These are phyloP conservation scores for Zootoca vivipara DNA, from an alignment of 2,113 vertebrate genomes.

Conservation along the genomic window DNA sequence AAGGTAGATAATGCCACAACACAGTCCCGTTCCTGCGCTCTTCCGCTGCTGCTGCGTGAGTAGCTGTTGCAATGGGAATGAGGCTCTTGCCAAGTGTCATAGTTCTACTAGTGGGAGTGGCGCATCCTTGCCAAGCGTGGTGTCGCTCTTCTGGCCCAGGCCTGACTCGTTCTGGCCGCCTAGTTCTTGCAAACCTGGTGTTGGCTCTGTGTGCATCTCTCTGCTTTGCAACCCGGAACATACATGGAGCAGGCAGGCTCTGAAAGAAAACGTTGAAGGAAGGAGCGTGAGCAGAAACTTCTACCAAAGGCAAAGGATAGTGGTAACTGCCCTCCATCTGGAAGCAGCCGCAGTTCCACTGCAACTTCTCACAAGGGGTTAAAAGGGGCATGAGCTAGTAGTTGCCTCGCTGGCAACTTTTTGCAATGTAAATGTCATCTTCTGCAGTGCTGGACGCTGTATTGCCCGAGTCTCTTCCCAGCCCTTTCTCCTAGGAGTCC, in stretches of 20 bases:
- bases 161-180: neutral
- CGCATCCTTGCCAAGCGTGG: conserved; percentile 55
- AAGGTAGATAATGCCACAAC: neutral
- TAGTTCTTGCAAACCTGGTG: neutral
- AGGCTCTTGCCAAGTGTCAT: conserved; percentile 23
- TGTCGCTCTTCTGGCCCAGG: conserved; percentile 35
- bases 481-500: neutral
- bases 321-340: too few species aligned
- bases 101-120: neutral
- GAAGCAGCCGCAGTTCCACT: neutral
- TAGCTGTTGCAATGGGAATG: conserved; percentile 61
- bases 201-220: neutral
- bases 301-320: neutral
- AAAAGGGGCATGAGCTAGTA: too few species aligned
- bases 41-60: neutral
- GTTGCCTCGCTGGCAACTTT: too few species aligned
- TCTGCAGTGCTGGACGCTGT: too few species aligned
- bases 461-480: neutral
- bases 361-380: neutral
- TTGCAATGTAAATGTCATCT: too few species aligned
- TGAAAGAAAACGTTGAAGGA: conserved; percentile 9
- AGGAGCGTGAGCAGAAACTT: neutral
- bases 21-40: neutral
- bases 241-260: conserved; percentile 29
- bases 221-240: neutral